phyloP scores from a whole-genome alignment of 2,797 vertebrate species.

The Galaxias olidus region DNA sequence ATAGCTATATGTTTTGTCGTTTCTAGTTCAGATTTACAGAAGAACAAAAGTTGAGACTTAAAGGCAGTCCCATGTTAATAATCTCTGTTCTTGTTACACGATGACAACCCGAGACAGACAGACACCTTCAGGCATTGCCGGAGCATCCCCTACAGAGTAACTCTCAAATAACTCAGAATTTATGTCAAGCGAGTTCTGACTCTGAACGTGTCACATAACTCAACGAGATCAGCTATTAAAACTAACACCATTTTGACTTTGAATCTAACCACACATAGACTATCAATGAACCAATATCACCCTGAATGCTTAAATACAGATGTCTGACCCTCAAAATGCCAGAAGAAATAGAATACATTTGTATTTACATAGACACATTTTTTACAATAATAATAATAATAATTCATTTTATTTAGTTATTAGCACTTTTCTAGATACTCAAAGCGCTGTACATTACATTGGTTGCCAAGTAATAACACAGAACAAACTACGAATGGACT shows the following conservation, averaged over 20 bases:
- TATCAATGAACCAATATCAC: not conserved
- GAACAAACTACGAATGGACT: no score
- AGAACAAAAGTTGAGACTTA: slow-evolving; percentile 32
- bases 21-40: no score
- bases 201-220: no score
- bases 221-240: no score
- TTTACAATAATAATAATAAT: no score
- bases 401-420: no score
- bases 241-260: not conserved
- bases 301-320: slow-evolving; percentile 4
- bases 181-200: slow-evolving; percentile 35
- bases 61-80: slow-evolving; percentile 47
- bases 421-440: no score
- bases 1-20: no score
- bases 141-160: slow-evolving; percentile 43
- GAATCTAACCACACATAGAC: slow-evolving; percentile 8
- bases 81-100: slow-evolving; percentile 45
- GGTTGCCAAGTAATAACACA: no score
- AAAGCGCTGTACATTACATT: no score
- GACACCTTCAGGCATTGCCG: slow-evolving; percentile 48
- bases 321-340: slow-evolving; percentile 8
- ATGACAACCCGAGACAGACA: slow-evolving; percentile 53
- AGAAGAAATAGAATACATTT: slow-evolving; percentile 45
- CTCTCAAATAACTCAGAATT: slow-evolving; percentile 47
- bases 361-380: slow-evolving; percentile 44